Conservation (phyloP, 1,140 invertebrate species). For the Drosophila pandora region DNA sequence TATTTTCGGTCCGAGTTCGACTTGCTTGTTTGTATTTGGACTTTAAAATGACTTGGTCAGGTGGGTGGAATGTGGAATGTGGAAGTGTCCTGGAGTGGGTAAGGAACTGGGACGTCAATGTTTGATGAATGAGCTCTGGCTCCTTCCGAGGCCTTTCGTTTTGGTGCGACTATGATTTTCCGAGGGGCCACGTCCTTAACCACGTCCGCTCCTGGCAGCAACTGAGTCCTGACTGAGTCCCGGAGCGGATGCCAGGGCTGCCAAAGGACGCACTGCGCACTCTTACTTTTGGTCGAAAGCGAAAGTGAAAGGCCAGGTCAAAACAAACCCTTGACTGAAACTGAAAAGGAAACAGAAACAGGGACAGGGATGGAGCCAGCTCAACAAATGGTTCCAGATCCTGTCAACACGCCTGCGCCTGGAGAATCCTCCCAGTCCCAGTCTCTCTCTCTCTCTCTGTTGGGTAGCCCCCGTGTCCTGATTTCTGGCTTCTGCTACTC, state of each 20-base stretch:
- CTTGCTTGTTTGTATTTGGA: conserved; percentile 4
- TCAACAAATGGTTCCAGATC: conserved; percentile 56
- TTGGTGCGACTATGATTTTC: conserved; percentile 1
- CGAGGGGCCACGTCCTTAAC: conserved; percentile 4
- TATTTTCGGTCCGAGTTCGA: conserved; percentile 10
- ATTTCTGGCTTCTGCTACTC: conserved; percentile 7
- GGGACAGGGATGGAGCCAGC: conserved; percentile 40
- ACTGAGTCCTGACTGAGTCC: conserved; percentile 50
- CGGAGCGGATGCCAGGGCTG: conserved; percentile 59
- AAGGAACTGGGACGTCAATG: conserved; percentile 26
- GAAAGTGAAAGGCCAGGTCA: conserved; percentile 60
- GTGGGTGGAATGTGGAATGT: background rate
- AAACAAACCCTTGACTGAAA: conserved; percentile 55
- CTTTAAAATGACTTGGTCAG: conserved; percentile 22
- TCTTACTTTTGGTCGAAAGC: conserved; percentile 57
- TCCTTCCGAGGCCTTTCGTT: background rate
- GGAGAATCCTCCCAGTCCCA: conserved; percentile 6
- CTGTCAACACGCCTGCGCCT: conserved; percentile 57
- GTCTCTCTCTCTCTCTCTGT: background rate
- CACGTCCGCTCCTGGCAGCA: conserved; percentile 46
- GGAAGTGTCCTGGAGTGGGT: conserved; percentile 2
- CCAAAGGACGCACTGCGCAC: conserved; percentile 52
- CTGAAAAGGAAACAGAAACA: conserved; percentile 1
- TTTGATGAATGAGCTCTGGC: conserved; percentile 14
- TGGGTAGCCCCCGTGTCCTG: background rate